These are phyloP conservation scores for Choristoneura fumiferana DNA, from an alignment of 1,140 invertebrate genomes.

Conservation along the genomic window DNA sequence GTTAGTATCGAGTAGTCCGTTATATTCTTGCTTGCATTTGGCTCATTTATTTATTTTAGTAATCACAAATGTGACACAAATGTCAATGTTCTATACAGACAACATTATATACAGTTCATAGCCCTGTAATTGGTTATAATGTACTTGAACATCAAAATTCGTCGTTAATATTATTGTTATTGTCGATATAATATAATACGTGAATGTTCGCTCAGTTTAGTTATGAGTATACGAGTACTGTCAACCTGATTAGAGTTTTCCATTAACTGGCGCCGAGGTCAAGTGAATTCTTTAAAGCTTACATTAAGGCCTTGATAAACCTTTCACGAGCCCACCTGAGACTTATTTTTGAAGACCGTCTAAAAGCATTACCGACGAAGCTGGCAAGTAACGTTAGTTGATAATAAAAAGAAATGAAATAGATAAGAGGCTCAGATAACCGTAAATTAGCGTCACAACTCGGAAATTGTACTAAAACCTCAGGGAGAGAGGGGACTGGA, in stretches of 20 bases:
- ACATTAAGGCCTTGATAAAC: not conserved
- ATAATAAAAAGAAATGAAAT: slow-evolving; percentile 9
- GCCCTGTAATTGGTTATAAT: no score
- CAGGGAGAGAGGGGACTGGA: slow-evolving; percentile 27
- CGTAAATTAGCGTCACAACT: slow-evolving; percentile 14
- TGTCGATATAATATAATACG: no score
- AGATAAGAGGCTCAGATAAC: slow-evolving; percentile 11
- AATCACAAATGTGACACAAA: no score
- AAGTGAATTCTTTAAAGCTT: slow-evolving; percentile 4
- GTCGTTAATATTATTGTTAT: no score
- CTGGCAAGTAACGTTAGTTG: not conserved
- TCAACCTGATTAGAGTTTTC: slow-evolving; percentile 3
- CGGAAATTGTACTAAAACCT: slow-evolving; percentile 13
- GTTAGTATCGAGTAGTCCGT: no score
- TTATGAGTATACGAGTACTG: no score
- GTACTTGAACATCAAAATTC: no score
- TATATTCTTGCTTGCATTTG: no score
- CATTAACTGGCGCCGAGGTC: not conserved
- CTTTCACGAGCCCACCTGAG: not conserved
- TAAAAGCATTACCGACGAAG: slow-evolving; percentile 3
- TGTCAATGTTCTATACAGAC: no score
- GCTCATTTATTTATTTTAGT: no score
- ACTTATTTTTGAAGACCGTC: not conserved
- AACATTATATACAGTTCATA: no score
- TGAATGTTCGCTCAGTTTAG: no score